These are phyloP conservation scores for Catharus minimus DNA, from an alignment of 2,113 vertebrate genomes.

Conservation along the genomic window DNA sequence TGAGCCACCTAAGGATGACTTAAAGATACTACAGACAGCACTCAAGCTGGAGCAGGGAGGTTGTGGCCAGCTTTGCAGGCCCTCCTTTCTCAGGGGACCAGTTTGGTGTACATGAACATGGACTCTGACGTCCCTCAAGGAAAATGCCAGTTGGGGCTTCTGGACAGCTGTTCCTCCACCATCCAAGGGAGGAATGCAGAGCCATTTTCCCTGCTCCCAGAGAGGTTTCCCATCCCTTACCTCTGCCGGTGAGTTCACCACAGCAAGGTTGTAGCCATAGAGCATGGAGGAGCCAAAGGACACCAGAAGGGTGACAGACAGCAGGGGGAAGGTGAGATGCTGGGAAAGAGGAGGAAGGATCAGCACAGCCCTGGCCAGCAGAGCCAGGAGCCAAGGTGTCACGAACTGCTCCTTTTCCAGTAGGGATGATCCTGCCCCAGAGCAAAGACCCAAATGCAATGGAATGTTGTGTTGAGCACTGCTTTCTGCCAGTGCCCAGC, in stretches of 20 bases:
- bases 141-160: background rate
- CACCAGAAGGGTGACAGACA: constrained; percentile 82
- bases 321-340: constrained; percentile 80
- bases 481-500: background rate
- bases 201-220: background rate
- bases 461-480: background rate
- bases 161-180: background rate
- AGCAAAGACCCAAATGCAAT: accelerated
- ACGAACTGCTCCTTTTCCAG: background rate
- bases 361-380: background rate
- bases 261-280: constrained; percentile 89
- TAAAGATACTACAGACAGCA: background rate
- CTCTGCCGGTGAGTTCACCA: constrained; percentile 86
- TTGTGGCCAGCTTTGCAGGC: background rate
- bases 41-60: background rate
- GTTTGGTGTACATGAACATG: background rate
- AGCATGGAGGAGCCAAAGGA: constrained; percentile 90
- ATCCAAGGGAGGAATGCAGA: background rate
- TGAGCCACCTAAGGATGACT: background rate
- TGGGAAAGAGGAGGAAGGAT: constrained; percentile 38
- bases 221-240: constrained; percentile 62
- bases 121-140: background rate
- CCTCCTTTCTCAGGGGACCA: background rate
- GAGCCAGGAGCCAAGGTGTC: background rate
- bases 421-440: background rate